Base-by-base conservation (phyloP, 2,113 vertebrate genomes). In the Astatotilapia flaviijosephi region DNA sequence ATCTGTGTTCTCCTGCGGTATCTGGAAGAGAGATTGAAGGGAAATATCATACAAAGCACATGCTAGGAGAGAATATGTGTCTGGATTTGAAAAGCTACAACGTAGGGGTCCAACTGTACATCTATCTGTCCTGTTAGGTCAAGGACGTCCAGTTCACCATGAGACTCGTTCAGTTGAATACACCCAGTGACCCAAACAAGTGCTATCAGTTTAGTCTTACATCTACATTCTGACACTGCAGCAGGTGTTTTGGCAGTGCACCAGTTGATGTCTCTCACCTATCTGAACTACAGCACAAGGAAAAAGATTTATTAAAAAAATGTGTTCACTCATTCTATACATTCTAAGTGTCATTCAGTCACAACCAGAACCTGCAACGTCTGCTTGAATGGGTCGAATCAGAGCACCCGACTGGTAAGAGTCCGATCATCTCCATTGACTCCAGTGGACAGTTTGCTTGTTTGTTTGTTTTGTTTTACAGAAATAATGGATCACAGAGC, bases 1-100 rank as follows among this genome's bases (percentile, higher is more conserved):
- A 0, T 99, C 99, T 0, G 98, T 99, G 96, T 99, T 99, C 84
- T 99, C 98, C 92, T 98, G 98, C 3, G 99, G 99, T 62, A 99
- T 97, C 99, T 99, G 89, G 5, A 91, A 40, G 54, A 19, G 17
- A 65, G 8, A 33, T 53, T 23, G 7, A n/a, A 17, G 6, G 3
- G 23, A 70, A 17, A 79, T 7, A 7, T 56, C 75, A 62, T 14
- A 81, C 28, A n/a, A 31, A 15, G 4, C 5, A 23, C 3, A 9
- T 28, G 4, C 47, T 73, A 7, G 12, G 6, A n/a, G 9, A n/a
- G 7, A 68, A n/a, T 9, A 2, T 77, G 9, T n/a, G 13, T 45
- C 21, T 42, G 65, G 0, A 42, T 5, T 45, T 73, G 13, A 17
- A 42, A 45, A 70, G 12, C 1, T 70, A 70, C 65, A 70, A 47